Evolutionary conservation across 2,888 invertebrate species (phyloP).

Genomic region (Brenthis hecate): DNA sequence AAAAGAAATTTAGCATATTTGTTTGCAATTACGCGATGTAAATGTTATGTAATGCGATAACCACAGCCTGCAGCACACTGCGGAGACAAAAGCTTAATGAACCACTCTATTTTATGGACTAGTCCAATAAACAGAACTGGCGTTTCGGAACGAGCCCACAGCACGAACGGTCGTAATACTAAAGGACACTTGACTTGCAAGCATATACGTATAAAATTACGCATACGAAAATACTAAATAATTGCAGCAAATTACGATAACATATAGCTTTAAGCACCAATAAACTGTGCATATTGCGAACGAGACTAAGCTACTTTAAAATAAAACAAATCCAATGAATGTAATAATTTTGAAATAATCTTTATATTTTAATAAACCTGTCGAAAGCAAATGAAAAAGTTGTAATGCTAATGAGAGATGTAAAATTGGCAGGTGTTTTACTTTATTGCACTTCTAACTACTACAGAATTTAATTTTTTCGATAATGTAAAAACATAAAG

Average conservation of each 20-base stretch:
- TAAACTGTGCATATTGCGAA: conserved; percentile 47
- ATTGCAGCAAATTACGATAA: conserved; percentile 49
- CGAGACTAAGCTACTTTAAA: conserved; percentile 40
- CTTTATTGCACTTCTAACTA: conserved; percentile 7
- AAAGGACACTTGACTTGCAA: conserved; percentile 72
- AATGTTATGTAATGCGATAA: conserved; percentile 70
- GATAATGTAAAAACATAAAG: background rate
- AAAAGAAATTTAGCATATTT: conserved; percentile 44
- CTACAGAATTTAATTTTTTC: background rate
- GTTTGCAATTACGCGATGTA: conserved; percentile 46
- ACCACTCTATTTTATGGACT: conserved; percentile 72
- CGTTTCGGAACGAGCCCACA: conserved; percentile 56
- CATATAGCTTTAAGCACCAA: conserved; percentile 49
- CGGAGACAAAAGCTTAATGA: conserved; percentile 64
- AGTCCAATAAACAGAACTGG: conserved; percentile 65
- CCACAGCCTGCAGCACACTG: conserved; percentile 46
- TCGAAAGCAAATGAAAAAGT: conserved; percentile 17
- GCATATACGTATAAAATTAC: conserved; percentile 53
- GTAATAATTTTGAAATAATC: conserved; percentile 7
- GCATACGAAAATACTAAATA: conserved; percentile 53
- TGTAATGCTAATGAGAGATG: conserved; percentile 7
- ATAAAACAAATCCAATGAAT: background rate
- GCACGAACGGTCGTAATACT: conserved; percentile 56
- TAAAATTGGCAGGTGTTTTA: conserved; percentile 19
- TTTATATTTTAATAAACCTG: conserved; percentile 18